phyloP scores from a whole-genome alignment of 2,113 vertebrate species.

The Eurypyga helias region DNA sequence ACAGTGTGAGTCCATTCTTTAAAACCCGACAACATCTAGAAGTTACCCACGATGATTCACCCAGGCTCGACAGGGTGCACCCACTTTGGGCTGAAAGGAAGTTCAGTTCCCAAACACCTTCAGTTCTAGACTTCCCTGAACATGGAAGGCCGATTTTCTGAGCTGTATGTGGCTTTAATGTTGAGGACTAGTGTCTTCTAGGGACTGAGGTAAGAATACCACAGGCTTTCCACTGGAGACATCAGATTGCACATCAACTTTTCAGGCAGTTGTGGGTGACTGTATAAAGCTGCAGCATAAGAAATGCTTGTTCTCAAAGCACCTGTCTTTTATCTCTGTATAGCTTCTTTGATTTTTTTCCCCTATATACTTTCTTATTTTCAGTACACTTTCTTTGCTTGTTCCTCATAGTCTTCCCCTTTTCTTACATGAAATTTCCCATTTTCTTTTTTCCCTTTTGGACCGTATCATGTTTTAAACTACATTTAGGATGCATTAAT shows the following conservation, averaged over 20 bases:
- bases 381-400: neutral
- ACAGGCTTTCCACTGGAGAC: conserved; percentile 14
- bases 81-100: conserved; percentile 33
- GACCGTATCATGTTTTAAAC: neutral
- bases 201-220: conserved; percentile 48
- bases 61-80: neutral
- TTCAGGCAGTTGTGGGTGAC: neutral
- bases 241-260: neutral
- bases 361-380: neutral
- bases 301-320: neutral
- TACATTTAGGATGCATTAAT: conserved; percentile 47
- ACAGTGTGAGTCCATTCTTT: neutral
- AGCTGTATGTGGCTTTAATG: conserved; percentile 32
- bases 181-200: conserved; percentile 36
- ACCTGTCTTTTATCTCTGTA: neutral
- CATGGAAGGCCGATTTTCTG: conserved; percentile 1
- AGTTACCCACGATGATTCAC: conserved; percentile 10
- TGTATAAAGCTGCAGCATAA: neutral
- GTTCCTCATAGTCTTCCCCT: neutral
- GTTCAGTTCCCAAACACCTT: conserved; percentile 51
- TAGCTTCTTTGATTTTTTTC: neutral
- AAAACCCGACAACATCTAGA: neutral
- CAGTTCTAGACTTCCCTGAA: conserved; percentile 15
- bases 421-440: neutral
- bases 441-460: conserved; percentile 16